Percentiles rank a stretch among this genome's conserved stretches.
Conservation (phyloP, 2,888 invertebrate genomes). For the Brenthis ino region DNA sequence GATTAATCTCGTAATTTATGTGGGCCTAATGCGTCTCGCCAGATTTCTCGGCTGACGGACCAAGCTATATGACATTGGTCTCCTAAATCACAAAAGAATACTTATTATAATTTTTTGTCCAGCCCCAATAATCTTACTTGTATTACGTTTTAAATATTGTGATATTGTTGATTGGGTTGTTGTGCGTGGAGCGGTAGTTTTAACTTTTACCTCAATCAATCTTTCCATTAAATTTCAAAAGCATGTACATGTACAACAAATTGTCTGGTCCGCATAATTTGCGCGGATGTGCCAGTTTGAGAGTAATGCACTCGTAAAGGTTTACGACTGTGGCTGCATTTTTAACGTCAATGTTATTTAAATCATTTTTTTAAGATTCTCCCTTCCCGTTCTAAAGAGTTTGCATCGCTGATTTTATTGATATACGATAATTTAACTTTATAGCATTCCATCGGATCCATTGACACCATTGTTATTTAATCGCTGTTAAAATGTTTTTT, state of each 20-base stretch:
- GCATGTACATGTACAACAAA: conserved; percentile 28
- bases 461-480: conserved; percentile 43
- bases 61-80: conserved; percentile 66
- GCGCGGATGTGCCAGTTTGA: conserved; percentile 64
- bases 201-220: conserved; percentile 39
- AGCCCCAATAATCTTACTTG: conserved; percentile 40
- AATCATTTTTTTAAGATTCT: conserved; percentile 65
- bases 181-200: conserved; percentile 36
- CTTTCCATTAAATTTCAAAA: conserved; percentile 35
- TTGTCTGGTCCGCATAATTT: conserved; percentile 50
- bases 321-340: conserved; percentile 71
- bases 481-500: conserved; percentile 21
- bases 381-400: conserved; percentile 47
- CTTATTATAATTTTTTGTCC: conserved; percentile 49
- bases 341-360: conserved; percentile 66
- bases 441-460: conserved; percentile 54
- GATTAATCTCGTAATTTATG: conserved; percentile 81
- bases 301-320: conserved; percentile 80
- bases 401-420: conserved; percentile 59
- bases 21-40: conserved; percentile 69
- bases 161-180: conserved; percentile 40
- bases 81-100: conserved; percentile 59
- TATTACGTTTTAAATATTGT: conserved; percentile 38
- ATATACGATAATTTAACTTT: conserved; percentile 60
- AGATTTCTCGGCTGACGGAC: conserved; percentile 70